Evolutionary conservation across 2,797 vertebrate genomes (phyloP).

Genomic region (Lepilemur septentrionalis): DNA sequence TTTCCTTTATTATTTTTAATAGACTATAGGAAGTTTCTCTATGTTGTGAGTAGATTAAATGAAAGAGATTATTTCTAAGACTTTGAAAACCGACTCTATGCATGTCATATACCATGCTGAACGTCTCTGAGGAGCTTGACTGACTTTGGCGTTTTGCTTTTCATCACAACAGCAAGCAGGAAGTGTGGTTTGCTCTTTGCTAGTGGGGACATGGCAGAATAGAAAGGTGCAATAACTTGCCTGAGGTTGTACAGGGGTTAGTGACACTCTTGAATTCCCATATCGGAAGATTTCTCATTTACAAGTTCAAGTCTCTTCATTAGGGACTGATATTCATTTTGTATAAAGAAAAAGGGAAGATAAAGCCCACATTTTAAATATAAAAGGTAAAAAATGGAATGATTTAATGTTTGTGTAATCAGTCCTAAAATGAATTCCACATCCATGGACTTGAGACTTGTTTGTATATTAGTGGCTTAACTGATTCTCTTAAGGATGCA

Average conservation of each 20-base stretch:
- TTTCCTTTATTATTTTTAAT: neutral
- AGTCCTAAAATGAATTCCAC: neutral
- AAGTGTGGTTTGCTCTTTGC: neutral
- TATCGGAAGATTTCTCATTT: neutral
- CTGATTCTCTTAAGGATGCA: neutral
- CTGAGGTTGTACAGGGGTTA: neutral
- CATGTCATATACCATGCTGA: neutral
- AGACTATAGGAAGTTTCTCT: neutral
- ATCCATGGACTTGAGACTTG: neutral
- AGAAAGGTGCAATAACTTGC: neutral
- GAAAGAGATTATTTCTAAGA: neutral
- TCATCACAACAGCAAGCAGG: slow-evolving; percentile 6
- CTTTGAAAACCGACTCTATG: neutral
- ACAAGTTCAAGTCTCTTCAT: neutral
- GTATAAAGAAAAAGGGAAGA: neutral
- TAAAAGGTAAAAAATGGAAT: neutral
- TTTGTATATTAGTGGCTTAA: neutral
- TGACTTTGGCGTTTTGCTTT: slow-evolving; percentile 6
- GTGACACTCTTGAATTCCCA: neutral
- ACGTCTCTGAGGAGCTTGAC: neutral
- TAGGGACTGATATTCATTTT: neutral
- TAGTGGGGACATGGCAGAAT: neutral
- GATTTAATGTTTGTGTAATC: neutral
- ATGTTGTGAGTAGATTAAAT: neutral
- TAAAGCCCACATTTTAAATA: neutral